Percentiles rank a stretch among this genome's conserved stretches.
Evolutionary conservation across 1,140 invertebrate species (phyloP).

Genomic region (Stenopsyche tienmushanensis): DNA sequence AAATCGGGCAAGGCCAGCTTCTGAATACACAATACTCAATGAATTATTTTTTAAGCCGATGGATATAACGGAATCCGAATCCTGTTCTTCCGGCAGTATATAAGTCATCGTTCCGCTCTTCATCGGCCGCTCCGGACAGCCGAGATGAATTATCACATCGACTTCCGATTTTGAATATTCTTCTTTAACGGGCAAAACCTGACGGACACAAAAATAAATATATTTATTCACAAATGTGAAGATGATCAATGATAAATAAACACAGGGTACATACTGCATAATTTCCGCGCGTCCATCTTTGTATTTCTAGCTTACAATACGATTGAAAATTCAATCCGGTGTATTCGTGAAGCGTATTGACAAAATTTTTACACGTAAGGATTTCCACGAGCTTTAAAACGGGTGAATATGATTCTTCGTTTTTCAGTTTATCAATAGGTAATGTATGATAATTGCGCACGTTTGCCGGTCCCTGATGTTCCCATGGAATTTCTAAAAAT

Average conservation of each 20-base stretch:
- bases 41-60: slow-evolving; percentile 62
- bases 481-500: slow-evolving; percentile 59
- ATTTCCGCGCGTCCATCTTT: slow-evolving; percentile 65
- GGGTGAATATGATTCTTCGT: slow-evolving; percentile 46
- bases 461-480: slow-evolving; percentile 61
- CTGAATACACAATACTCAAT: slow-evolving; percentile 68
- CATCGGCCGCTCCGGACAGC: slow-evolving; percentile 48
- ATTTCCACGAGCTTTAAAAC: slow-evolving; percentile 45
- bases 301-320: slow-evolving; percentile 61
- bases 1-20: slow-evolving; percentile 60
- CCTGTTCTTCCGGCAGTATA: slow-evolving; percentile 51
- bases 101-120: slow-evolving; percentile 56
- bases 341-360: slow-evolving; percentile 61
- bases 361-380: slow-evolving; percentile 57
- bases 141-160: slow-evolving; percentile 60
- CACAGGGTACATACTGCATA: slow-evolving; percentile 56
- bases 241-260: slow-evolving; percentile 28
- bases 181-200: slow-evolving; percentile 53
- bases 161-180: slow-evolving; percentile 56
- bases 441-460: slow-evolving; percentile 62
- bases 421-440: slow-evolving; percentile 50
- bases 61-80: slow-evolving; percentile 50
- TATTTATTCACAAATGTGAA: too few species aligned
- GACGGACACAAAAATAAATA: too few species aligned
- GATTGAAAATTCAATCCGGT: slow-evolving; percentile 53